Conservation (phyloP, 2,113 vertebrate genomes). For the Pachycephala philippinensis region DNA sequence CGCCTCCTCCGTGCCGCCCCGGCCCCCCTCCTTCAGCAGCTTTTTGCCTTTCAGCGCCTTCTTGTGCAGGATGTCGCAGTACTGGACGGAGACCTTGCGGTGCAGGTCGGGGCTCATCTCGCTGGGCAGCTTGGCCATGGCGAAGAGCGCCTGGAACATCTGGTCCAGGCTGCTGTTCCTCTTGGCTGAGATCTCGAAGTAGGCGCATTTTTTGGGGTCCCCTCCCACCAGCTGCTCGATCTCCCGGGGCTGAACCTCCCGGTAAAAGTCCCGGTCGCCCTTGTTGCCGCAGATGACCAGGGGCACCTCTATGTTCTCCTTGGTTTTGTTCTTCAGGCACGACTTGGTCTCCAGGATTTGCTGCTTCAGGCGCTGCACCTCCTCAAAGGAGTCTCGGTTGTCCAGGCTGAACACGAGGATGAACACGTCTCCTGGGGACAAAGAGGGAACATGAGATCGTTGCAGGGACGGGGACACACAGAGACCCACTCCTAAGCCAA, state of each 20-base stretch:
- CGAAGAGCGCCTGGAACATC: constrained; percentile 94
- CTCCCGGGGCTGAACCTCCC: constrained; percentile 84
- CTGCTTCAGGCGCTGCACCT: constrained; percentile 92
- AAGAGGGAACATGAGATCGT: neutral
- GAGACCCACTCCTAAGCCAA: neutral
- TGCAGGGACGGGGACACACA: neutral
- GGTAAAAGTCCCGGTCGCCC: constrained; percentile 87
- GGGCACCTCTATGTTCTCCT: constrained; percentile 90
- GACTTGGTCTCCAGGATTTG: constrained; percentile 97
- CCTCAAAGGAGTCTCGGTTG: constrained; percentile 94
- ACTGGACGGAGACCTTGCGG: constrained; percentile 91
- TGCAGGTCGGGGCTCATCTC: constrained; percentile 98
- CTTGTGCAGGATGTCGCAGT: constrained; percentile 89
- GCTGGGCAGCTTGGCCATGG: constrained; percentile 91
- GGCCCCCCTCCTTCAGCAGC: constrained; percentile 77
- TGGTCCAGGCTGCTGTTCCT: constrained; percentile 93
- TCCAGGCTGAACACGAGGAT: constrained; percentile 97
- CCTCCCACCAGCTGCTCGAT: constrained; percentile 87
- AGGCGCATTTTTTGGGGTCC: constrained; percentile 87
- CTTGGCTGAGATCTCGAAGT: constrained; percentile 97
- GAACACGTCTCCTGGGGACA: constrained; percentile 87
- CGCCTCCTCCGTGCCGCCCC: constrained; percentile 75
- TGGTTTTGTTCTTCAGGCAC: constrained; percentile 93
- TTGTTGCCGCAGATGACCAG: constrained; percentile 98
- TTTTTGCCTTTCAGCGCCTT: constrained; percentile 86